These are phyloP conservation scores for Ectemnius cavifrons DNA, from an alignment of 2,888 invertebrate genomes.

Conservation along the genomic window DNA sequence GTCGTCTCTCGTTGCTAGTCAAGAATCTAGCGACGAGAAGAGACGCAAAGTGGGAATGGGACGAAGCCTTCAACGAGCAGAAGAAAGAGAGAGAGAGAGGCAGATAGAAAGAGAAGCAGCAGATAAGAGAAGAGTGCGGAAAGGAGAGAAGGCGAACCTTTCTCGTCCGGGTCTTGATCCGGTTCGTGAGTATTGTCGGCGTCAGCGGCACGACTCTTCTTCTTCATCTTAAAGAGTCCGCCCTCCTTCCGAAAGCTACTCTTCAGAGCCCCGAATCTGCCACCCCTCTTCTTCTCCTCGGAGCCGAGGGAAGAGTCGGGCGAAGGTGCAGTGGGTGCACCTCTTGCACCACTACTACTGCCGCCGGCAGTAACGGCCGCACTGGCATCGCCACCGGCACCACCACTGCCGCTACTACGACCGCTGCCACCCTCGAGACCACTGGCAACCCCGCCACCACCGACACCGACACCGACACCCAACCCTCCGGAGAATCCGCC, in stretches of 20 bases:
- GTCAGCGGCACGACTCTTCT: conserved; percentile 56
- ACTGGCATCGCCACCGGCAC: not conserved
- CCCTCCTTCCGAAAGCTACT: conserved; percentile 69
- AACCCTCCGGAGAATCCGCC: not conserved
- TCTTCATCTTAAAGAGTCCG: conserved; percentile 68
- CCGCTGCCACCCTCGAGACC: not conserved
- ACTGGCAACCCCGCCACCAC: not conserved
- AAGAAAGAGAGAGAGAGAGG: not conserved
- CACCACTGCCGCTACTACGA: not conserved
- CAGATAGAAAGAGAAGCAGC: no score
- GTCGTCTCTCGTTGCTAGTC: no score
- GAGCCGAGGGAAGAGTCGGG: not conserved
- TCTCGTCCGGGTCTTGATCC: conserved; percentile 51
- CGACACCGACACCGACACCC: not conserved
- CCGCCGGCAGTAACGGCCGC: not conserved
- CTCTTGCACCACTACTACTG: not conserved
- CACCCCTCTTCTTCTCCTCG: conserved; percentile 64
- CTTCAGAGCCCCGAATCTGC: conserved; percentile 68
- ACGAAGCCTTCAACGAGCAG: not conserved
- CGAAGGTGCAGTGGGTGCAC: not conserved
- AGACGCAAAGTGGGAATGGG: not conserved
- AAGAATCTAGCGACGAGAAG: no score
- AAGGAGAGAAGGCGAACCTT: conserved; percentile 36
- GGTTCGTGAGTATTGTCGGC: conserved; percentile 41
- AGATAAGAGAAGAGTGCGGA: not conserved